These are phyloP conservation scores for Cephus spinipes DNA, from an alignment of 2,888 invertebrate species.

Conservation along the genomic window DNA sequence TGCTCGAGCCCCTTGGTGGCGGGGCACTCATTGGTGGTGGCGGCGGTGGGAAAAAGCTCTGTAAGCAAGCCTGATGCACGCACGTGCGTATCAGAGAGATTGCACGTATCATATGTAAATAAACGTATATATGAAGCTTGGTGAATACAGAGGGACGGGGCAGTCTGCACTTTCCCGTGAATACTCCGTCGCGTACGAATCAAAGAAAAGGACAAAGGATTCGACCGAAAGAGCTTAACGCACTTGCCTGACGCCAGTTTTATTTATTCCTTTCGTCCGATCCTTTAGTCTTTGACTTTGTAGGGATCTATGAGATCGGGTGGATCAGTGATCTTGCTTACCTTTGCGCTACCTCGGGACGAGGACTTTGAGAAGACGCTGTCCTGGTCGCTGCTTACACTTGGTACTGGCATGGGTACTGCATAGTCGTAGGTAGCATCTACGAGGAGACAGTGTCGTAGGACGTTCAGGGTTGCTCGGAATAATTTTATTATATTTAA, in stretches of 20 bases:
- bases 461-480: neutral
- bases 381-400: conserved; percentile 64
- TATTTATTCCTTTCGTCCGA: no score
- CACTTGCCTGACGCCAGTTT: neutral
- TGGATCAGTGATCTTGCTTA: conserved; percentile 29
- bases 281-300: neutral
- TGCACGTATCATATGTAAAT: neutral
- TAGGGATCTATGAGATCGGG: neutral
- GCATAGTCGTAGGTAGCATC: conserved; percentile 66
- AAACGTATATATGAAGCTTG: neutral
- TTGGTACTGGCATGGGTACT: conserved; percentile 64
- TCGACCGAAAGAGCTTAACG: no score
- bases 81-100: neutral
- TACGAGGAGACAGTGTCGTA: conserved; percentile 31
- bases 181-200: neutral
- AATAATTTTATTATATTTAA: neutral
- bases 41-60: conserved; percentile 65
- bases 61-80: conserved; percentile 60
- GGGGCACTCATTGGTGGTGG: conserved; percentile 63
- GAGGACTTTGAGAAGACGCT: conserved; percentile 65
- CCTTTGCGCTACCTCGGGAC: conserved; percentile 65
- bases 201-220: neutral
- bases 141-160: neutral
- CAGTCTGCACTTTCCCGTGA: neutral
- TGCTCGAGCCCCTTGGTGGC: conserved; percentile 60